A percentile compares a stretch with the other conserved stretches of the same genome.
phyloP scores from a whole-genome alignment of 2,113 vertebrate genomes.

The Actenoides lindsayi region DNA sequence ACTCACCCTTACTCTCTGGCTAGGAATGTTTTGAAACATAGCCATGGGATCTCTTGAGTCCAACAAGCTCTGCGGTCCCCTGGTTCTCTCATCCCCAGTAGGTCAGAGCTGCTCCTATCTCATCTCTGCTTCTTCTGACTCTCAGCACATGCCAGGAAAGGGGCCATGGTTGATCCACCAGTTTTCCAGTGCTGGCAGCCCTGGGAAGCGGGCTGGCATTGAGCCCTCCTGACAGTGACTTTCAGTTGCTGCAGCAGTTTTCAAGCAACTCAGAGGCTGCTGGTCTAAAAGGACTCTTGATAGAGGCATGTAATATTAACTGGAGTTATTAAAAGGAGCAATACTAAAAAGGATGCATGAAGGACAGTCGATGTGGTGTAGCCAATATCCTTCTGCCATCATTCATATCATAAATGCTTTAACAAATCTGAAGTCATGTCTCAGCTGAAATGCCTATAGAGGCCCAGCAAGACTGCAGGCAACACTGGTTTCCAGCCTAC shows the following conservation, averaged over 20 bases:
- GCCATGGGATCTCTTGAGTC: neutral
- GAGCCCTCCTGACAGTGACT: neutral
- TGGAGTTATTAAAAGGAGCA: neutral
- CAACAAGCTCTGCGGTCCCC: rapidly evolving
- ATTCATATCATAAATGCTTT: neutral
- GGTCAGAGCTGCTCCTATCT: neutral
- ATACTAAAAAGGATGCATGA: neutral
- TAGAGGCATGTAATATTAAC: neutral
- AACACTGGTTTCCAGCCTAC: neutral
- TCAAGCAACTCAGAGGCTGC: slow-evolving; percentile 59
- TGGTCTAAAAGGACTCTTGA: neutral
- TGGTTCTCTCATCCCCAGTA: rapidly evolving
- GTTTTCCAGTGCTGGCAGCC: neutral
- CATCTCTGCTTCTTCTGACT: neutral
- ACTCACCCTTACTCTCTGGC: neutral
- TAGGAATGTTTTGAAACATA: neutral
- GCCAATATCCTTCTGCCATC: neutral
- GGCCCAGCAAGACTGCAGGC: neutral
- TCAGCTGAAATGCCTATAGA: neutral
- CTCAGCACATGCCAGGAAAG: neutral
- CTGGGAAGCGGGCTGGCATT: neutral
- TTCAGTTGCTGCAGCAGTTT: slow-evolving; percentile 46
- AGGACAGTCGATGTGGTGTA: neutral
- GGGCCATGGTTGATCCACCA: neutral
- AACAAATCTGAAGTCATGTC: neutral